Evolutionary conservation across 2,113 vertebrate species (phyloP).

Genomic region (Pogona vitticeps): DNA sequence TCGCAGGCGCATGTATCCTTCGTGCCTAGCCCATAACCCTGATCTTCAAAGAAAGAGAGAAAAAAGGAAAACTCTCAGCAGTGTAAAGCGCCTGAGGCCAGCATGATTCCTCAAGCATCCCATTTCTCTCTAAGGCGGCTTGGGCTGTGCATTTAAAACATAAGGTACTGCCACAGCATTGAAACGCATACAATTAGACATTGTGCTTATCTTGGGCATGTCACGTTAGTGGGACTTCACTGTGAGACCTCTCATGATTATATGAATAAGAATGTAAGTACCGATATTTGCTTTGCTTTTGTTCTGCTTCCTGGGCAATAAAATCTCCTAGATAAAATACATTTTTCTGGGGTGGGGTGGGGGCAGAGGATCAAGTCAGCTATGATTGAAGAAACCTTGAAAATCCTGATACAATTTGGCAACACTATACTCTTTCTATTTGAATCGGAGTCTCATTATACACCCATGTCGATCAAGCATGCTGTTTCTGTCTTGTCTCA

Average conservation of each 20-base stretch:
- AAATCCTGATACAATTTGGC: slow-evolving; percentile 22
- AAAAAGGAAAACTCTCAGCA: background rate
- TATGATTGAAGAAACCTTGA: slow-evolving; percentile 41
- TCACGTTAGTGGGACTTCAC: background rate
- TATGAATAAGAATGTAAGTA: background rate
- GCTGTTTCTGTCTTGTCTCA: slow-evolving; percentile 2
- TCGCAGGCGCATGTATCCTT: background rate
- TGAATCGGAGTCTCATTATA: slow-evolving; percentile 27
- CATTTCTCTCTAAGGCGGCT: background rate
- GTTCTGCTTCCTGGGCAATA: slow-evolving; percentile 1
- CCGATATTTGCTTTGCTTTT: background rate
- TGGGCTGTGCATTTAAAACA: background rate
- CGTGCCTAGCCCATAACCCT: background rate
- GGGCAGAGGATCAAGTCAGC: slow-evolving; percentile 23
- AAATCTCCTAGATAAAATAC: slow-evolving; percentile 29
- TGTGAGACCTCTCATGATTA: background rate
- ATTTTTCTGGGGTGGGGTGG: too few species aligned
- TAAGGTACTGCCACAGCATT: too few species aligned
- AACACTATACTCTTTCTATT: slow-evolving; percentile 36
- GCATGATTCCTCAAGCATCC: background rate
- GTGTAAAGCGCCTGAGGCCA: background rate
- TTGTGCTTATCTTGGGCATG: background rate
- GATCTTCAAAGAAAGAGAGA: background rate
- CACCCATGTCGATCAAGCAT: background rate
- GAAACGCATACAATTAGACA: too few species aligned